phyloP scores from a whole-genome alignment of 2,888 invertebrate species.

The Amphimallon solstitiale region DNA sequence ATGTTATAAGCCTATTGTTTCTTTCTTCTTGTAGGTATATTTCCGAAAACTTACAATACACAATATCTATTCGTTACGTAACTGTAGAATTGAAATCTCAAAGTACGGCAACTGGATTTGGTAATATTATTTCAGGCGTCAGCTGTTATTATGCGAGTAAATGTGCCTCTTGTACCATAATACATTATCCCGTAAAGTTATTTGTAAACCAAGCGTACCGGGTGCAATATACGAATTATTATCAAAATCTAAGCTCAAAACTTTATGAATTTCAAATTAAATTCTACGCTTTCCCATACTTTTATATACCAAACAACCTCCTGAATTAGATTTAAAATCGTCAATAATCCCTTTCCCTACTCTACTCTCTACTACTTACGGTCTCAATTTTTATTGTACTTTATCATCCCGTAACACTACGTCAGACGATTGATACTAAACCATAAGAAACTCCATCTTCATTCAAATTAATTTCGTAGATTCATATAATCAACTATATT shows the following conservation, averaged over 20 bases:
- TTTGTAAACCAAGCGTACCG: constrained; percentile 45
- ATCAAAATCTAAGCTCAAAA: constrained; percentile 35
- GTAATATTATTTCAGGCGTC: constrained; percentile 50
- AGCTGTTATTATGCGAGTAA: constrained; percentile 51
- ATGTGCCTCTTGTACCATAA: constrained; percentile 51
- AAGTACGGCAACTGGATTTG: constrained; percentile 33
- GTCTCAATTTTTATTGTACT: too few species aligned
- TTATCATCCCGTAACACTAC: too few species aligned
- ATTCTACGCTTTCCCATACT: constrained; percentile 11
- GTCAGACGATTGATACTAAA: too few species aligned
- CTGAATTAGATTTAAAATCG: too few species aligned
- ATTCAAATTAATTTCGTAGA: constrained; percentile 9
- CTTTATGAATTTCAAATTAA: constrained; percentile 41
- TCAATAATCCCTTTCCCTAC: too few species aligned
- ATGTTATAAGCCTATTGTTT: too few species aligned
- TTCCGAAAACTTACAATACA: constrained; percentile 25
- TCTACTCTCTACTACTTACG: too few species aligned
- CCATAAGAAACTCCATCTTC: too few species aligned
- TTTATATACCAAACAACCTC: constrained; percentile 3
- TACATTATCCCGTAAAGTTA: constrained; percentile 52
- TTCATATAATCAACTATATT: not conserved
- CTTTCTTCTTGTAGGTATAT: not conserved
- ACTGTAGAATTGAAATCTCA: constrained; percentile 25
- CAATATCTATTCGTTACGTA: constrained; percentile 3
- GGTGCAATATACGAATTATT: constrained; percentile 48